phyloP scores from a whole-genome alignment of 2,113 vertebrate genomes.

The Hymenochirus boettgeri region DNA sequence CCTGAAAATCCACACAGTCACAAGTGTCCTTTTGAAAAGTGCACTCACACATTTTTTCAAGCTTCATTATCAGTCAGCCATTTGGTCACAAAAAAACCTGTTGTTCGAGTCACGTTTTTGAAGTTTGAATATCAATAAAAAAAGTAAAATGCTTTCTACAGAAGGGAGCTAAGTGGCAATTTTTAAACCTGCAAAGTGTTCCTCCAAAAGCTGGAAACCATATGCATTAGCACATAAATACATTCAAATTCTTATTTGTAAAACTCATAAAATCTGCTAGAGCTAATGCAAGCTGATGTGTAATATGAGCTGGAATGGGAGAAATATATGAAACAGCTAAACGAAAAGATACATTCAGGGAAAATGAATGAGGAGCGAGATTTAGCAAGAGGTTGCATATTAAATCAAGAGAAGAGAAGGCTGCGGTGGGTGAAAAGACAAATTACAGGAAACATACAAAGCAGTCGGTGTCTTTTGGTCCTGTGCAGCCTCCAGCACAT shows the following conservation, averaged over 20 bases:
- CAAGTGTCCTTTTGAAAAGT: too few species aligned
- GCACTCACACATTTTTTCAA: too few species aligned
- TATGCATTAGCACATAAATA: conserved; percentile 48
- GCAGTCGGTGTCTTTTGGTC: conserved; percentile 95
- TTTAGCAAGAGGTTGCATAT: conserved; percentile 14
- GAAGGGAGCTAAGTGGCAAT: conserved; percentile 35
- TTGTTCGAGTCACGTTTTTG: not conserved
- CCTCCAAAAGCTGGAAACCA: conserved; percentile 52
- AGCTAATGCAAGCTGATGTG: conserved; percentile 47
- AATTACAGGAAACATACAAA: conserved; percentile 71
- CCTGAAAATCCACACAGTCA: too few species aligned
- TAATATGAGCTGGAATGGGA: conserved; percentile 33
- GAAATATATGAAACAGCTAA: conserved; percentile 45
- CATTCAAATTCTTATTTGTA: conserved; percentile 47
- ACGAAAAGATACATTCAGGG: conserved; percentile 18
- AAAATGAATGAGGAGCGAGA: conserved; percentile 1
- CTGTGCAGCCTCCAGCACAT: conserved; percentile 89
- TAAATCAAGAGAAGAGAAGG: conserved; percentile 26
- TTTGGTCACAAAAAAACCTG: not conserved
- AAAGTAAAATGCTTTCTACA: conserved; percentile 29
- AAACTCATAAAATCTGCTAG: conserved; percentile 50
- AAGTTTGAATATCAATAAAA: not conserved
- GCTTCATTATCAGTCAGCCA: not conserved
- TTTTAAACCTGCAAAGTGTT: conserved; percentile 47
- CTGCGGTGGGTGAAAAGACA: not conserved